Base-by-base conservation (phyloP, 2,888 invertebrate genomes). In the Uropetala carovei region DNA sequence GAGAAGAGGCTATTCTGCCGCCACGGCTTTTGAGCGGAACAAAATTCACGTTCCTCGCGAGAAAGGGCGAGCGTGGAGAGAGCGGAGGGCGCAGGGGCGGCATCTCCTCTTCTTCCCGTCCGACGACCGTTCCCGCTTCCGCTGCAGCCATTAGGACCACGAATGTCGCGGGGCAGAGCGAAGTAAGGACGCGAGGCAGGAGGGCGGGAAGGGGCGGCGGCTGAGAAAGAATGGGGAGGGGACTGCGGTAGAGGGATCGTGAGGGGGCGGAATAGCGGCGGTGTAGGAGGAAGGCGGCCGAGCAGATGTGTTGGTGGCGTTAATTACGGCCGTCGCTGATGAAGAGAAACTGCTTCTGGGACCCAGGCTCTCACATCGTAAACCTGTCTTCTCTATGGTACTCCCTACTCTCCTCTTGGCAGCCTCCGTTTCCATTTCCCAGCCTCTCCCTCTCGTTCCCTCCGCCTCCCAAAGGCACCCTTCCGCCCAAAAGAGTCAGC, bases 321-420 rank as follows among this genome's bases (percentile, higher is more conserved):
- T 89, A 89, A 89, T 89, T 89, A 89, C 89, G 89, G 89, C 64
- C 89, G 18, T 43, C 89, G 89, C 89, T 89, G 89, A 89, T 89
- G 89, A 89, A 89, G 89, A 89, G 89, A 89, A 89, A 89, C 89
- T 64, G 89, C 89, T 89, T 89, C 89, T 64, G 89, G 89, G 89
- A 89, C 30, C n/a, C 16, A 64, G 89, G 64, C 89, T 89, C 89
- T 89, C 89, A 89, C 89, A 68, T 89, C 89, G 89, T 89, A 89
- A 89, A 89, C 89, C 89, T 89, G 89, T 89, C 89, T 43, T 64
- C 89, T 64, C 86, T 86, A 60, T 60, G 86, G 86, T 86, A 60
- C 60, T 60, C 30, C 86, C 86, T 59, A 27, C 85, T 27, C 86
- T 86, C 82, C 86, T 86, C 86, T 86, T 86, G 86, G 86, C 86